Evolutionary conservation across 2,113 vertebrate species (phyloP).

Genomic region (Clarias macrocephalus): DNA sequence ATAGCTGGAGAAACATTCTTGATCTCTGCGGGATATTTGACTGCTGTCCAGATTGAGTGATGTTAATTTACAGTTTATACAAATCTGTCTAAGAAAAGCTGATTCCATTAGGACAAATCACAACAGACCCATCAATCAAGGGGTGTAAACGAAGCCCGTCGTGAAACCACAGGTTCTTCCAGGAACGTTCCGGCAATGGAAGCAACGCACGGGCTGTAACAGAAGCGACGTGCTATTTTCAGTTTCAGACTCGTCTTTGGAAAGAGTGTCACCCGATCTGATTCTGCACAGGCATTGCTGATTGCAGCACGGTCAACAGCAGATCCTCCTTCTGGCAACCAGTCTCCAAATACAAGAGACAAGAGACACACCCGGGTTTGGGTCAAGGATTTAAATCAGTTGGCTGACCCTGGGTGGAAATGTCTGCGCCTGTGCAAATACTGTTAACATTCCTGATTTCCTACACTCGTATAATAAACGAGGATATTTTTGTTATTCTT

Average conservation of each 20-base stretch:
- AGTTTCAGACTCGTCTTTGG: not conserved
- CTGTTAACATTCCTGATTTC: not conserved
- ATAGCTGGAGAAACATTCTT: not conserved
- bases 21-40: not conserved
- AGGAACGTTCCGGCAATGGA: not conserved
- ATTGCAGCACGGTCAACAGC: not conserved
- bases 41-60: not conserved
- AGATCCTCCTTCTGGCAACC: not conserved
- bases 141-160: not conserved
- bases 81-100: not conserved
- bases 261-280: not conserved
- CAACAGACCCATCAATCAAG: not conserved
- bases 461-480: not conserved
- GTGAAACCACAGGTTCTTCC: not conserved
- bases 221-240: not conserved
- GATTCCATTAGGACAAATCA: not conserved
- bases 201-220: not conserved
- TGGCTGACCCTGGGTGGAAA: not conserved
- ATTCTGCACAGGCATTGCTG: not conserved
- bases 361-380: not conserved
- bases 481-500: not conserved
- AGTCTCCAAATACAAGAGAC: not conserved
- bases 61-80: not conserved
- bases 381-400: conserved; percentile 24
- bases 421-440: not conserved